A percentile compares a stretch with the other conserved stretches of the same genome.
phyloP scores from a whole-genome alignment of 1,140 invertebrate species.

The Calosoma granatense region DNA sequence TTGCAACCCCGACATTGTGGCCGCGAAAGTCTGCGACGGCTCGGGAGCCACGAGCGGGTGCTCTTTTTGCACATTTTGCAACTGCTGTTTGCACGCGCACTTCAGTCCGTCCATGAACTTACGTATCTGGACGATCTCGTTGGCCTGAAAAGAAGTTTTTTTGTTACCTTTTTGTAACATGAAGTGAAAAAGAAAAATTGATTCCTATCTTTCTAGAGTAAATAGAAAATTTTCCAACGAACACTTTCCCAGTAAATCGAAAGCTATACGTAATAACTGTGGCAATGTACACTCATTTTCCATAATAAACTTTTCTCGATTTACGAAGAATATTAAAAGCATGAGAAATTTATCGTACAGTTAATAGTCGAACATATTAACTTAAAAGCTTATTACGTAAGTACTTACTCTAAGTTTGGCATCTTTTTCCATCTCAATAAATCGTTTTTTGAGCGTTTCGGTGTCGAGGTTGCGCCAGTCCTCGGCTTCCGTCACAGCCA shows the following conservation, averaged over 20 bases:
- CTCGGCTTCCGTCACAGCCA: neutral
- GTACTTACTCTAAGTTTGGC: slow-evolving; percentile 1
- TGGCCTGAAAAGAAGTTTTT: neutral
- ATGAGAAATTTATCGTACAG: too few species aligned
- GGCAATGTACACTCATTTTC: too few species aligned
- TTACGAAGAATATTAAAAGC: too few species aligned
- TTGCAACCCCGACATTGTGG: neutral
- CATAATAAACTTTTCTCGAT: too few species aligned
- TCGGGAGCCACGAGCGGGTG: neutral
- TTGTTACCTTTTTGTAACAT: neutral
- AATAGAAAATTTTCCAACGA: too few species aligned
- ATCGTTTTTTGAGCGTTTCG: neutral
- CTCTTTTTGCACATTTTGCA: neutral
- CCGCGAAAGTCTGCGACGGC: neutral
- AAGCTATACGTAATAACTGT: too few species aligned
- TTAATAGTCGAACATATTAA: too few species aligned
- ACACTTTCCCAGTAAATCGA: too few species aligned
- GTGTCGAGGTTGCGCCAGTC: neutral
- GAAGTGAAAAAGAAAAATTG: neutral
- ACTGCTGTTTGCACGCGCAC: neutral
- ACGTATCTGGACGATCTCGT: neutral
- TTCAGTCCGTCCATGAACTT: neutral
- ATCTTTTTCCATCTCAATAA: neutral
- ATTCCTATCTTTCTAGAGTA: too few species aligned
- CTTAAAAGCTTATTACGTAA: neutral